Evolutionary conservation across 2,797 vertebrate species (phyloP).

Genomic region (Odontamblyopus rebecca): DNA sequence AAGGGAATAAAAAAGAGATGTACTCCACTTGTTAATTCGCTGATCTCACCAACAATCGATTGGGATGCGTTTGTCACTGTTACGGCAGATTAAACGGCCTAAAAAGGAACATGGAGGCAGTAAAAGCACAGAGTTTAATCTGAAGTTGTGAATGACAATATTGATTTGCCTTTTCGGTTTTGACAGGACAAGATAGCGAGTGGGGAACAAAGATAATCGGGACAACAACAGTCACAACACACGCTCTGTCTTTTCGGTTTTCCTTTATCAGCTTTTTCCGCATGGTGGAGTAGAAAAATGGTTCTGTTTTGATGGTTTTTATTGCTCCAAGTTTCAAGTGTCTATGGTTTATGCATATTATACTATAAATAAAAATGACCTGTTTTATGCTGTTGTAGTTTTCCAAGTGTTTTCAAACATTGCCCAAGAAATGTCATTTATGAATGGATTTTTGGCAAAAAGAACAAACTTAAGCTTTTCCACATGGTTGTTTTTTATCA

Average conservation of each 20-base stretch:
- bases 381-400: not conserved
- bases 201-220: slow-evolving; percentile 63
- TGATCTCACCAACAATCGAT: slow-evolving; percentile 78
- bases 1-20: slow-evolving; percentile 27
- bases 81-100: slow-evolving; percentile 67
- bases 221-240: slow-evolving; percentile 54
- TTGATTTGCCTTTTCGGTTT: slow-evolving; percentile 78
- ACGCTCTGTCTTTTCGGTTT: slow-evolving; percentile 18
- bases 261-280: slow-evolving; percentile 23
- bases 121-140: slow-evolving; percentile 76
- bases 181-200: slow-evolving; percentile 61
- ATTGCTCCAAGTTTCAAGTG: not conserved
- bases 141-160: slow-evolving; percentile 82
- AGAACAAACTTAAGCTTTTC: no score
- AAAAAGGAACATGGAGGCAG: slow-evolving; percentile 69
- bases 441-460: not conserved
- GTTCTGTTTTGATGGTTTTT: slow-evolving; percentile 24
- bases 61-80: slow-evolving; percentile 70
- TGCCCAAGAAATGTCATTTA: not conserved
- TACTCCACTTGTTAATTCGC: slow-evolving; percentile 75
- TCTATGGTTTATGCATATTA: not conserved
- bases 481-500: no score
- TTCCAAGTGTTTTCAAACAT: not conserved
- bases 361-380: not conserved
- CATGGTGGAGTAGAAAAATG: slow-evolving; percentile 31